Percentiles rank a stretch among this genome's conserved stretches.
These are phyloP conservation scores for Drosophila neotestacea DNA, from an alignment of 2,888 invertebrate species.

Conservation along the genomic window DNA sequence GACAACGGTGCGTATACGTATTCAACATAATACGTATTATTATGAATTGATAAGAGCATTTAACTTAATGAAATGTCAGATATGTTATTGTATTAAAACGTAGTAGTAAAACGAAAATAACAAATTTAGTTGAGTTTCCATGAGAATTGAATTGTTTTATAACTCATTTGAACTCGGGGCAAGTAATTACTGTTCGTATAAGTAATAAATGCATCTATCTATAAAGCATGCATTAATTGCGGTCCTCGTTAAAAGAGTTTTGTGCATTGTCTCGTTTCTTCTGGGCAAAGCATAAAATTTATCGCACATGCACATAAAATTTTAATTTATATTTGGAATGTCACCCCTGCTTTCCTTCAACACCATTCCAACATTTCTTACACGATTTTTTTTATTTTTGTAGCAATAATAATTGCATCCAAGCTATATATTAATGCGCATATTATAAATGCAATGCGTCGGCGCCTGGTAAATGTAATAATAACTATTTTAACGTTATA, in stretches of 20 bases:
- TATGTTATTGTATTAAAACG: no score
- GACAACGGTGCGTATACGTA: constrained; percentile 53
- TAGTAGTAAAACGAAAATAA: not conserved
- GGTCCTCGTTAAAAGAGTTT: constrained; percentile 55
- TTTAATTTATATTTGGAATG: constrained; percentile 72
- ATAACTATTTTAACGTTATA: constrained; percentile 70
- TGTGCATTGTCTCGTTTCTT: constrained; percentile 31
- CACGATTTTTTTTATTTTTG: constrained; percentile 25
- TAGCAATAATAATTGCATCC: constrained; percentile 53
- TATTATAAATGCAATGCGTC: constrained; percentile 63
- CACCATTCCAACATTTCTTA: not conserved
- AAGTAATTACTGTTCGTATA: constrained; percentile 46
- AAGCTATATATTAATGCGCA: constrained; percentile 67
- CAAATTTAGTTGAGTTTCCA: not conserved
- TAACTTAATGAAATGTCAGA: constrained; percentile 9
- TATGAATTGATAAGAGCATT: constrained; percentile 33
- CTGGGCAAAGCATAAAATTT: constrained; percentile 63
- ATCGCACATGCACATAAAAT: constrained; percentile 64
- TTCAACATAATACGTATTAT: constrained; percentile 33
- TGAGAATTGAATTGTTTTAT: constrained; percentile 1
- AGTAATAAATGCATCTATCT: constrained; percentile 40
- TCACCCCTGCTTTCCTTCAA: not conserved
- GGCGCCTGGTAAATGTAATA: constrained; percentile 63
- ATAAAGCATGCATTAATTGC: constrained; percentile 65
- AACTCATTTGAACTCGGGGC: constrained; percentile 4